These are phyloP conservation scores for Geophilus truncorum DNA, from an alignment of 2,888 invertebrate genomes.

Conservation along the genomic window DNA sequence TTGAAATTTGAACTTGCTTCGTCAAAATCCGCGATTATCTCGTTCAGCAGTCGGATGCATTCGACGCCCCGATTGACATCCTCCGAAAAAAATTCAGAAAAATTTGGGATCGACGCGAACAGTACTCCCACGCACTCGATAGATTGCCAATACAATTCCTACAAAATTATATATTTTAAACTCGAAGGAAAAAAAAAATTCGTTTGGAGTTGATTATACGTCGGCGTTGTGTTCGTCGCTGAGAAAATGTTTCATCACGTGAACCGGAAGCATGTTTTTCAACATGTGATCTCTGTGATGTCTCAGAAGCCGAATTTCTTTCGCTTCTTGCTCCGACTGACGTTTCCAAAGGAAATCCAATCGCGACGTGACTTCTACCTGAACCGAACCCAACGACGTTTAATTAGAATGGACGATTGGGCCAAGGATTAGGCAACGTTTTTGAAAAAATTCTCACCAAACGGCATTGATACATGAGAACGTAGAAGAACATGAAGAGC, in stretches of 20 bases:
- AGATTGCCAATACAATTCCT: too few species aligned
- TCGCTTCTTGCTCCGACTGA: conserved; percentile 86
- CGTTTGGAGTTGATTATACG: too few species aligned
- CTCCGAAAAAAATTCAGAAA: conserved; percentile 97
- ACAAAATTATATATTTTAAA: too few species aligned
- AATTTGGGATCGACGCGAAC: conserved; percentile 94
- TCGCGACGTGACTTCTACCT: conserved; percentile 88
- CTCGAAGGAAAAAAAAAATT: too few species aligned
- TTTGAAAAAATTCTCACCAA: too few species aligned
- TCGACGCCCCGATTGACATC: conserved; percentile 92
- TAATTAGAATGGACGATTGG: too few species aligned
- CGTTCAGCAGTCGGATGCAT: conserved; percentile 89
- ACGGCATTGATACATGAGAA: conserved; percentile 84
- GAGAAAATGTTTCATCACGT: conserved; percentile 91
- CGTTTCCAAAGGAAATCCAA: conserved; percentile 97
- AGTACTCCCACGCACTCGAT: conserved; percentile 84
- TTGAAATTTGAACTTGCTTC: too few species aligned
- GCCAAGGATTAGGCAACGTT: too few species aligned
- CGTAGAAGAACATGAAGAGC: conserved; percentile 71
- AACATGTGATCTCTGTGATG: conserved; percentile 81
- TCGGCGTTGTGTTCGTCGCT: conserved; percentile 73
- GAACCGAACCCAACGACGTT: too few species aligned
- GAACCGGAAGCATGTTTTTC: conserved; percentile 92
- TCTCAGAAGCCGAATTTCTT: conserved; percentile 87
- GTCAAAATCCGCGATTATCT: conserved; percentile 93